Base-by-base conservation (phyloP, 1,140 invertebrate genomes). In the Ditylenchus dipsaci region DNA sequence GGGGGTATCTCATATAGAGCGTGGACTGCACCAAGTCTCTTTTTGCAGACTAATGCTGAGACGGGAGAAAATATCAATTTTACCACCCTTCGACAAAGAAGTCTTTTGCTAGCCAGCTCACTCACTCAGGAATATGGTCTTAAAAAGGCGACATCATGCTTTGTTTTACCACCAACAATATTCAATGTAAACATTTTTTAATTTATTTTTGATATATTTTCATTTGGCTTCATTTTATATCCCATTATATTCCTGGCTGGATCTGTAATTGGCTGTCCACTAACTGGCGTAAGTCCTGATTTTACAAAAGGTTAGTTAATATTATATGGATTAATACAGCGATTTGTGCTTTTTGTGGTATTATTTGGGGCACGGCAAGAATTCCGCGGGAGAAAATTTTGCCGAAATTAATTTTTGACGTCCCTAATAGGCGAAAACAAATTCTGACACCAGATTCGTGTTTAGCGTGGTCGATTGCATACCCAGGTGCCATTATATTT, bases 181-280 rank as follows among this genome's bases (percentile, higher is more conserved):
- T 53, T 21, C n/a, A 53, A 21, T 21, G n/a, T 19, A 53, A 8
- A 26, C 23, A 53, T 8, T 26, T 21, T 53, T 53, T 7, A 3
- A 53, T 21, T 1, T 53, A 17, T 53, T 53, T 13, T 53, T 53
- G 49, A 53, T 19, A 3, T 7, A 3, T 19, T 53, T 53, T 53
- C 3, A 53, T 21, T 53, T 7, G 67, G 67, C 43, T 19, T 11
- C 15, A 72, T 76, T 47, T 21, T 75, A 47, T 78, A 78, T 53
- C 76, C 77, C 9, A 26, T 76, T 8, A 45, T 77, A 13, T 78
- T 78, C 58, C 59, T 76, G 47, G 74, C 70, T 53, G 38, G 53
- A 1, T 74, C 76, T 1, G 43, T 79, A 13, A n/a, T 78, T 15
- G 77, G 77, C 17, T 65, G 64, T 33, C 42, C 75, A 1, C 23